Percentiles rank a stretch among this genome's conserved stretches.
Evolutionary conservation across 2,797 vertebrate species (phyloP).

Genomic region (Gephyroberyx darwinii): DNA sequence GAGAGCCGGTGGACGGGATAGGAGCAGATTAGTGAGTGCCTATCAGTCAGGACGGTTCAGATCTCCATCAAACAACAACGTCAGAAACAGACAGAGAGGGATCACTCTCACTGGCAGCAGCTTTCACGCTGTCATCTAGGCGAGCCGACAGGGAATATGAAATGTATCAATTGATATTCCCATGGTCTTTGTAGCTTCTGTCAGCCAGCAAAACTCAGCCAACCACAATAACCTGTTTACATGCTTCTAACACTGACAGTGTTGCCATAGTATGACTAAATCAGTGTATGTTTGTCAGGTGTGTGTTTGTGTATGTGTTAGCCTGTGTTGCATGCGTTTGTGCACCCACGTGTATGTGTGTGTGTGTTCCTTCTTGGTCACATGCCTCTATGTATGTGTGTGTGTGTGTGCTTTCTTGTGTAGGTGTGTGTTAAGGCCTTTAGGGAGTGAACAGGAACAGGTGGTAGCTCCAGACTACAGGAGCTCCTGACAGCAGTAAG

Average conservation of each 20-base stretch:
- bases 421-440: slow-evolving; percentile 65
- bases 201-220: slow-evolving; percentile 67
- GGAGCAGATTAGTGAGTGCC: slow-evolving; percentile 23
- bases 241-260: slow-evolving; percentile 64
- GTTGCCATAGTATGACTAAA: slow-evolving; percentile 75
- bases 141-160: slow-evolving; percentile 66
- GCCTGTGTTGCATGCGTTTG: slow-evolving; percentile 55
- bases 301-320: slow-evolving; percentile 48
- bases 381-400: slow-evolving; percentile 3
- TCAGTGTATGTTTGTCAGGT: slow-evolving; percentile 74
- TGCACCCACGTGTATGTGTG: slow-evolving; percentile 45
- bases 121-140: slow-evolving; percentile 67
- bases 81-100: slow-evolving; percentile 61
- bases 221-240: slow-evolving; percentile 74
- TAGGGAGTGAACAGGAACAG: slow-evolving; percentile 77
- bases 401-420: slow-evolving; percentile 28
- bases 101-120: slow-evolving; percentile 68
- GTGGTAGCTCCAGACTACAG: slow-evolving; percentile 82
- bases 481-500: slow-evolving; percentile 81
- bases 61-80: slow-evolving; percentile 66
- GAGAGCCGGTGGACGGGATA: slow-evolving; percentile 5
- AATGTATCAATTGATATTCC: slow-evolving; percentile 77
- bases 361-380: slow-evolving; percentile 35
- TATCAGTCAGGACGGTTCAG: slow-evolving; percentile 58
- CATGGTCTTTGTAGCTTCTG: slow-evolving; percentile 72